Percentiles rank a stretch among this genome's conserved stretches.
These are phyloP conservation scores for Octopus bimaculoides DNA, from an alignment of 1,140 invertebrate genomes.

Conservation along the genomic window DNA sequence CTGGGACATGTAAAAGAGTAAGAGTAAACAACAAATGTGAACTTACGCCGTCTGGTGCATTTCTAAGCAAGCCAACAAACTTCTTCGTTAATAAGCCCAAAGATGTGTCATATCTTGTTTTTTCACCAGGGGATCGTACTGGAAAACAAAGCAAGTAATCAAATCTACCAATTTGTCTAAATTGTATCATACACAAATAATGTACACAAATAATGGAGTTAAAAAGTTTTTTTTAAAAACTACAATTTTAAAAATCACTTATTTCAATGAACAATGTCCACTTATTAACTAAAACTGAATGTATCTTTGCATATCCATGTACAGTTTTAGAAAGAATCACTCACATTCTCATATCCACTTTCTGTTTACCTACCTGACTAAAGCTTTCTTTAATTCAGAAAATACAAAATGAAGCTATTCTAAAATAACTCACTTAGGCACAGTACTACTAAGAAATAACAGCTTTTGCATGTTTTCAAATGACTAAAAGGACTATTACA, in stretches of 20 bases:
- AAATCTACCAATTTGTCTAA: not conserved
- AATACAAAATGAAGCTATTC: too few relatives aligned
- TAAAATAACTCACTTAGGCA: too few relatives aligned
- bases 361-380: too few relatives aligned
- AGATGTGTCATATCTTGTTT: conserved; percentile 55
- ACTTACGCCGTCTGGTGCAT: conserved; percentile 89
- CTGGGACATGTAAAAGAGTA: too few relatives aligned
- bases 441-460: too few relatives aligned
- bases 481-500: too few relatives aligned
- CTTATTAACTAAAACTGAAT: not conserved
- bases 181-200: not conserved
- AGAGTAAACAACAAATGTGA: not conserved
- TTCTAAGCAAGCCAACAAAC: conserved; percentile 91
- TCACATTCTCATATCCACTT: too few relatives aligned
- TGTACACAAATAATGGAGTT: not conserved
- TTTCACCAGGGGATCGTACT: conserved; percentile 49
- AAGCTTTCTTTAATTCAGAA: too few relatives aligned
- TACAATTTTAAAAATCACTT: not conserved
- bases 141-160: conserved; percentile 38
- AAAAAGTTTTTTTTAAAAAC: not conserved
- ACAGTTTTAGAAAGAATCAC: too few relatives aligned
- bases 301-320: too few relatives aligned
- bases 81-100: conserved; percentile 92
- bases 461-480: too few relatives aligned
- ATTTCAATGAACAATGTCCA: not conserved